phyloP scores from a whole-genome alignment of 2,113 vertebrate genomes.

The Hippocampus zosterae region DNA sequence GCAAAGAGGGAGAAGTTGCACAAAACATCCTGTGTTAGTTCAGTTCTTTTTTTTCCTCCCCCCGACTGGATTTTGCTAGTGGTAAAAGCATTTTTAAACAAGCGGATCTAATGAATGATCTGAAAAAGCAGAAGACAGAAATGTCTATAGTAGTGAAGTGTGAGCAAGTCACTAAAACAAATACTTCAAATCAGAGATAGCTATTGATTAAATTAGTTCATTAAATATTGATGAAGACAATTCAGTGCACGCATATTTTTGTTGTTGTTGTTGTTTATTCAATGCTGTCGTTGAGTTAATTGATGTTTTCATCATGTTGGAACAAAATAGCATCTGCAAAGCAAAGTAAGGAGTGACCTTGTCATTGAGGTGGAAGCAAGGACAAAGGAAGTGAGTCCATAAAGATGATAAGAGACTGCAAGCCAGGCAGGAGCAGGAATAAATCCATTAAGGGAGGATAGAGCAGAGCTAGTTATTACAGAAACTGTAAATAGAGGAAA shows the following conservation, averaged over 20 bases:
- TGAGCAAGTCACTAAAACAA: background rate
- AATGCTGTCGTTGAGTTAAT: background rate
- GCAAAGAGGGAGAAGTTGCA: background rate
- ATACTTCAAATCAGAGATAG: background rate
- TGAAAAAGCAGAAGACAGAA: background rate
- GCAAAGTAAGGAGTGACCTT: background rate
- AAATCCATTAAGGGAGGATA: background rate
- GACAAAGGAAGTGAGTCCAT: background rate
- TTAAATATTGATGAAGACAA: background rate
- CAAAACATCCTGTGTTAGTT: background rate
- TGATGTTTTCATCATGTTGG: background rate
- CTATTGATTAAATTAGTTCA: background rate
- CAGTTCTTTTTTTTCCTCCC: too few relatives aligned
- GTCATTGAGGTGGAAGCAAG: background rate
- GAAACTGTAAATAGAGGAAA: background rate
- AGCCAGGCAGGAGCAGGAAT: background rate
- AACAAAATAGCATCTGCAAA: background rate
- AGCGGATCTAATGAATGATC: background rate
- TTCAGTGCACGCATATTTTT: background rate
- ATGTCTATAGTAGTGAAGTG: background rate
- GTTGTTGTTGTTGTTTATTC: background rate
- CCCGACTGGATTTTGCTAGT: background rate
- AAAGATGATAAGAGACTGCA: background rate
- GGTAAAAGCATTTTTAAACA: background rate
- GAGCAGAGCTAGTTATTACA: background rate